Conservation (phyloP, 2,113 vertebrate species). For the Galeopterus variegatus region DNA sequence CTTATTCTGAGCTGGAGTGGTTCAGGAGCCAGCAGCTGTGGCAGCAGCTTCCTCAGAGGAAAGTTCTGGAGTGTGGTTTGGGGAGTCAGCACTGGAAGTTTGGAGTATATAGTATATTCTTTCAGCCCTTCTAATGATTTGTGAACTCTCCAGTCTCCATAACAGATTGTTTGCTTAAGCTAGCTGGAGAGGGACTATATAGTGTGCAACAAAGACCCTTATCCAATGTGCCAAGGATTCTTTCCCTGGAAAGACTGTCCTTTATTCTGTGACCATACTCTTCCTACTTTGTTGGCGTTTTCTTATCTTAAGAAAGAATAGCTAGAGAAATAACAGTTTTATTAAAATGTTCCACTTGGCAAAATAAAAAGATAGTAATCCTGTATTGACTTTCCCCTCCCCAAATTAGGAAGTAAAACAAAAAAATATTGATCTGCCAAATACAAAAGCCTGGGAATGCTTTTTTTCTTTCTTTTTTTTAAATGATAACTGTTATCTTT, state of each 20-base stretch:
- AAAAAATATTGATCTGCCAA: background rate
- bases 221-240: background rate
- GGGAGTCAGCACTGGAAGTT: background rate
- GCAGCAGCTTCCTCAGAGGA: background rate
- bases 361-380: slow-evolving; percentile 1
- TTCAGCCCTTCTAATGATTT: background rate
- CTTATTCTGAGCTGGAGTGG: background rate
- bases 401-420: slow-evolving; percentile 17
- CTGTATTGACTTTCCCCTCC: background rate
- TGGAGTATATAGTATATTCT: background rate
- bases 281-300: background rate
- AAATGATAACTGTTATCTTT: background rate
- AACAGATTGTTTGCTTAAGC: background rate
- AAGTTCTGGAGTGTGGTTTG: background rate
- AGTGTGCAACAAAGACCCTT: background rate
- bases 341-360: background rate
- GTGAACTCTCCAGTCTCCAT: background rate
- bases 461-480: background rate
- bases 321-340: slow-evolving; percentile 1
- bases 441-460: background rate
- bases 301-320: background rate
- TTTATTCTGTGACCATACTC: background rate
- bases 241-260: background rate
- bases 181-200: background rate
- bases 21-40: background rate